phyloP scores from a whole-genome alignment of 2,888 invertebrate species.

The Copidosoma aretas region DNA sequence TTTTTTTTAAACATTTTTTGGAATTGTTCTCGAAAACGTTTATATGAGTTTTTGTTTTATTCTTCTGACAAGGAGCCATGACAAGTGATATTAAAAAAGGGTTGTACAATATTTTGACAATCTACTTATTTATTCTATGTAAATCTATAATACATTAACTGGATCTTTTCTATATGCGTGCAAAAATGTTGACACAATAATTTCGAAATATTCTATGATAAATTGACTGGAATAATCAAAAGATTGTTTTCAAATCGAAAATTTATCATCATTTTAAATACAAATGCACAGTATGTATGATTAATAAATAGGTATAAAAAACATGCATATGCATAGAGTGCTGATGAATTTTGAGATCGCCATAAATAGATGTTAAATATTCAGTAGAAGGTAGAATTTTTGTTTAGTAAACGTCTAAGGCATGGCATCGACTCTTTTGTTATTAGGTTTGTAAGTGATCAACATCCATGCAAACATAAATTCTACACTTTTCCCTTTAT shows the following conservation, averaged over 20 bases:
- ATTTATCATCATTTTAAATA: neutral
- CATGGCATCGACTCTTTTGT: neutral
- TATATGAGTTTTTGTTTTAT: conserved; percentile 3
- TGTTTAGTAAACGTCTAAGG: neutral
- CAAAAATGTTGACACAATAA: neutral
- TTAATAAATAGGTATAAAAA: no score
- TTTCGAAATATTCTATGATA: neutral
- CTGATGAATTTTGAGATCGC: no score
- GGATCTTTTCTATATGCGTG: neutral
- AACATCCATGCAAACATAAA: conserved; percentile 22
- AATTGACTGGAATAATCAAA: neutral
- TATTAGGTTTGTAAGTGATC: neutral
- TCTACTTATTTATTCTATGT: no score
- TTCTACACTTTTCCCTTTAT: neutral
- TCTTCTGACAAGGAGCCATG: conserved; percentile 32
- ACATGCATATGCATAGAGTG: neutral
- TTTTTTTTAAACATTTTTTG: conserved; percentile 10
- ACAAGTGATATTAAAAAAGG: conserved; percentile 20
- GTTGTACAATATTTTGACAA: neutral
- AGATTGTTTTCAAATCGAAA: no score
- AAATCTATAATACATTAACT: no score
- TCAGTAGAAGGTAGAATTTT: neutral
- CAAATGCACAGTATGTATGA: no score
- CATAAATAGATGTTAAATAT: no score
- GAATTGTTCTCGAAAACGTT: neutral